These are phyloP conservation scores for Forbesichthys papilliferus DNA, from an alignment of 2,113 vertebrate genomes.

Conservation along the genomic window DNA sequence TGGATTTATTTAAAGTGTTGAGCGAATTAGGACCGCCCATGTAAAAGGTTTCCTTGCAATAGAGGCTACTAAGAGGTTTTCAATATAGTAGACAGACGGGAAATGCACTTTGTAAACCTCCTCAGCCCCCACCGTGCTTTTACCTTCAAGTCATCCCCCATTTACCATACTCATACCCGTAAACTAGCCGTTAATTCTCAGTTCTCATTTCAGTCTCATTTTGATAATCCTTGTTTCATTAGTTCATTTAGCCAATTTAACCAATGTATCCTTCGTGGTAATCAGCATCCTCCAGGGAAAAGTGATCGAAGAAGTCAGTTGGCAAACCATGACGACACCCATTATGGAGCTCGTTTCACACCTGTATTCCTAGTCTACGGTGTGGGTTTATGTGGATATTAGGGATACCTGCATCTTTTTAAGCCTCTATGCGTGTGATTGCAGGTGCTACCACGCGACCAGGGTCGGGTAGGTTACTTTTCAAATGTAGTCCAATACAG, in stretches of 20 bases:
- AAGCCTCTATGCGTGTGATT: no score
- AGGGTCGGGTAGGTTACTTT: not conserved
- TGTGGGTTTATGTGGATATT: no score
- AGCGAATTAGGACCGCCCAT: slow-evolving; percentile 18
- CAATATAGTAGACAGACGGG: slow-evolving; percentile 33
- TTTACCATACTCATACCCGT: not conserved
- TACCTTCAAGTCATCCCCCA: not conserved
- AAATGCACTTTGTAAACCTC: slow-evolving; percentile 44
- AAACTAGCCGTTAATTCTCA: no score
- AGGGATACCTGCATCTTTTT: no score
- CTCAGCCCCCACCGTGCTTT: not conserved
- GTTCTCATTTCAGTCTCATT: not conserved
- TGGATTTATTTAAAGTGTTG: not conserved
- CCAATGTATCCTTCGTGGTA: no score
- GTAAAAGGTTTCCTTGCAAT: slow-evolving; percentile 48
- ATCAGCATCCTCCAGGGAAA: no score
- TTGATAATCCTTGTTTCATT: no score
- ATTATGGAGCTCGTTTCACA: no score
- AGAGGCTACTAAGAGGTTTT: slow-evolving; percentile 53
- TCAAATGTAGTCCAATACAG: no score
- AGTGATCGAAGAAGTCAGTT: no score
- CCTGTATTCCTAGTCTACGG: not conserved
- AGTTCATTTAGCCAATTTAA: no score
- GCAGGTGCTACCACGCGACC: not conserved
- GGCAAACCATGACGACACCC: not conserved